phyloP scores from a whole-genome alignment of 2,888 invertebrate species.

The Eupithecia centaureata region DNA sequence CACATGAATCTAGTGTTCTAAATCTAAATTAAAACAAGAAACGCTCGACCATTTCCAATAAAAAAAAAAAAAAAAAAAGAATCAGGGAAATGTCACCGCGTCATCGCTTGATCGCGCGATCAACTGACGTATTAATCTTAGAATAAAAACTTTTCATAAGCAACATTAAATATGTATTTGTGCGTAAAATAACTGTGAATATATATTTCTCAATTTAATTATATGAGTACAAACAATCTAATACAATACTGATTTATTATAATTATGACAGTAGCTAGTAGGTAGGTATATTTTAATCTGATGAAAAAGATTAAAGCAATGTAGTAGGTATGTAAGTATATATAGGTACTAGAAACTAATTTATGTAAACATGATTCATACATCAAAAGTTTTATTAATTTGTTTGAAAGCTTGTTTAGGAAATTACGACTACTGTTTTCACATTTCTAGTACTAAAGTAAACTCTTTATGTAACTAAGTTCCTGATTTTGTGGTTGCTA shows the following conservation, averaged over 20 bases:
- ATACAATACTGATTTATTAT: constrained; percentile 9
- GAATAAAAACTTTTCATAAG: constrained; percentile 33
- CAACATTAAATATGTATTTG: constrained; percentile 40
- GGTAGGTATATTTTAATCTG: not conserved
- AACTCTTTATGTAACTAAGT: too few species aligned
- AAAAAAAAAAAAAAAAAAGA: too few species aligned
- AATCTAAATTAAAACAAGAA: not conserved
- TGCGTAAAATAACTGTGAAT: constrained; percentile 45
- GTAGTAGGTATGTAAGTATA: too few species aligned
- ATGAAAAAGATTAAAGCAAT: not conserved
- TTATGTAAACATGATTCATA: not conserved
- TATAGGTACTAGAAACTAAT: too few species aligned
- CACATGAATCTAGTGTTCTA: not conserved
- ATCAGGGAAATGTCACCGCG: not conserved
- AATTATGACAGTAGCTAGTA: not conserved
- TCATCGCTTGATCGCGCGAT: not conserved
- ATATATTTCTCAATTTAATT: constrained; percentile 10
- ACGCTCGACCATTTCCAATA: not conserved
- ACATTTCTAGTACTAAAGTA: too few species aligned
- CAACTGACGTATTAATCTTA: not conserved
- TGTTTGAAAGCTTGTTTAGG: not conserved
- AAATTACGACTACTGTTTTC: too few species aligned
- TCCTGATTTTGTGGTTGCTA: too few species aligned
- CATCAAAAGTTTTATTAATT: not conserved
- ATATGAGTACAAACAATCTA: not conserved